phyloP scores from a whole-genome alignment of 2,113 vertebrate species.

The Seriola rivoliana region DNA sequence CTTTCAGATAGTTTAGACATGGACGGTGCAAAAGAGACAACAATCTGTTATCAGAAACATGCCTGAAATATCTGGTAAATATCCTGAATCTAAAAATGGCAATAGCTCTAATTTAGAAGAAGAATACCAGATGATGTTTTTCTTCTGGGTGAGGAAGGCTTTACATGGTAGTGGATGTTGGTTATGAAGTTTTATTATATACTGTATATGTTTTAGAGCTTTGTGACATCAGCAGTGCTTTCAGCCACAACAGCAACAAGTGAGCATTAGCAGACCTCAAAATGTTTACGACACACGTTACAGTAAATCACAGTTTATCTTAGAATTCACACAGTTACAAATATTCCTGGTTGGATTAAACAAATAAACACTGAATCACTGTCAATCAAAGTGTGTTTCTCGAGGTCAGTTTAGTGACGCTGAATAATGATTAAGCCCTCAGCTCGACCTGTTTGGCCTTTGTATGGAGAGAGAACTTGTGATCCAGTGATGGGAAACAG shows the following conservation, averaged over 20 bases:
- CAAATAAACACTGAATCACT: background rate
- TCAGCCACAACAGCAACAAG: background rate
- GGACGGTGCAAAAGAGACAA: too few species aligned
- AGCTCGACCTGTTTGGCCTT: conserved; percentile 11
- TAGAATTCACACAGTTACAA: background rate
- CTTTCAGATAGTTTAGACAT: too few species aligned
- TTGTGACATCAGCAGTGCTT: background rate
- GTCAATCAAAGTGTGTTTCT: background rate
- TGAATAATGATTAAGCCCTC: conserved; percentile 35
- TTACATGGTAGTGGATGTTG: background rate
- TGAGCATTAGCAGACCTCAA: background rate
- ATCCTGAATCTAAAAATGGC: too few species aligned
- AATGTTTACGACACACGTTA: background rate
- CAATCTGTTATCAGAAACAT: too few species aligned
- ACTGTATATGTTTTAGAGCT: conserved; percentile 1
- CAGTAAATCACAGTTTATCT: background rate
- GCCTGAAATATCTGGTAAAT: too few species aligned
- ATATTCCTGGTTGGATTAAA: background rate
- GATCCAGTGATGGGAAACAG: conserved; percentile 17
- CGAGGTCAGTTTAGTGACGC: background rate
- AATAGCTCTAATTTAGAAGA: too few species aligned
- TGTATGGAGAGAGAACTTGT: conserved; percentile 17
- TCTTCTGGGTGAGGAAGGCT: too few species aligned
- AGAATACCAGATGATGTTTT: too few species aligned
- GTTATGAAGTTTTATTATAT: background rate